Conservation (phyloP, 2,113 vertebrate species). For the human (Homo sapiens) region GRCh38 chr2:225638001-225638500, state of each 20-base stretch:
- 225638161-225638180: not conserved
- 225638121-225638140: not conserved
- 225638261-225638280: not conserved
- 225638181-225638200: not conserved
- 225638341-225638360: not conserved
- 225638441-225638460: not conserved
- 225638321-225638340: not conserved
- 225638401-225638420: not conserved
- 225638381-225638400: not conserved
- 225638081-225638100: not conserved
- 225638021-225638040: not conserved
- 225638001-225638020: not conserved
- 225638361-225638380: not conserved
- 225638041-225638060: not conserved
- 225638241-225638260: not conserved
- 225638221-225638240: too few relatives aligned
- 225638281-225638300: not conserved
- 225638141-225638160: fast-evolving
- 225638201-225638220: too few relatives aligned
- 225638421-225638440: not conserved
- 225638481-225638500: not conserved
- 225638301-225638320: not conserved
- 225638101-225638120: not conserved
- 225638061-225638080: not conserved
- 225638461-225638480: not conserved